A percentile compares a stretch with the other conserved stretches of the same genome.
These are phyloP conservation scores for Cephus cinctus DNA, from an alignment of 1,140 invertebrate species.

Conservation along the genomic window DNA sequence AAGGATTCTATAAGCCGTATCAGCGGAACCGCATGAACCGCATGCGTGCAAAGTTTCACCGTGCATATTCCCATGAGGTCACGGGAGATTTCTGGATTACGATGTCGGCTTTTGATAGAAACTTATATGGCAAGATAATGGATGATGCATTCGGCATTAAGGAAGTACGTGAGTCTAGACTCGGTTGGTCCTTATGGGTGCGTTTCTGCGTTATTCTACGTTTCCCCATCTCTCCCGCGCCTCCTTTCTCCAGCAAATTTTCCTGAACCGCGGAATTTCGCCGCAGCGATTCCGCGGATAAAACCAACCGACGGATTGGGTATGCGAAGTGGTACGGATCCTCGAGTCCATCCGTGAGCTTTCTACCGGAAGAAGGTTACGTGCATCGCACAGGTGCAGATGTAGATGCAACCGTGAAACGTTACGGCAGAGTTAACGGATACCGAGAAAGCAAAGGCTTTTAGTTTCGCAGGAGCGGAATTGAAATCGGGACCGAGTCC, in stretches of 20 bases:
- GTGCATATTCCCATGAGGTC: constrained; percentile 40
- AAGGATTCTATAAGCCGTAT: too few species aligned
- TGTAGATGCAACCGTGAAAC: too few species aligned
- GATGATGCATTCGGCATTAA: constrained; percentile 51
- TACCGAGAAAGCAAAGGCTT: too few species aligned
- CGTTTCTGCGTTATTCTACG: constrained; percentile 24
- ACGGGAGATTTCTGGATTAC: constrained; percentile 49
- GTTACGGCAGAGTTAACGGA: too few species aligned
- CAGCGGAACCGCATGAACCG: not conserved
- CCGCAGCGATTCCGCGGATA: constrained; percentile 2
- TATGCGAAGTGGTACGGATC: too few species aligned
- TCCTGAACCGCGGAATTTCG: not conserved
- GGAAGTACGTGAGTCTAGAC: constrained; percentile 49
- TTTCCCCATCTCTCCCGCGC: constrained; percentile 11
- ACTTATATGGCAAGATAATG: constrained; percentile 52
- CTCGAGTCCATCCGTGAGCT: too few species aligned
- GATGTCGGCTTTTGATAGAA: constrained; percentile 49
- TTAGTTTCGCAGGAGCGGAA: too few species aligned
- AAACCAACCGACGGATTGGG: not conserved
- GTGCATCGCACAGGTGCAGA: too few species aligned
- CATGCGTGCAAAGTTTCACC: constrained; percentile 16
- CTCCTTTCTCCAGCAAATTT: constrained; percentile 6
- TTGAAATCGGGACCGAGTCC: too few species aligned
- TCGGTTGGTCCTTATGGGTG: constrained; percentile 42
- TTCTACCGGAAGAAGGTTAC: too few species aligned